Percentiles rank a stretch among this genome's conserved stretches.
These are phyloP conservation scores for Aphrocallistes beatrix DNA, from an alignment of 37 sponge, comb jelly and placozoan genomes.

Conservation along the genomic window DNA sequence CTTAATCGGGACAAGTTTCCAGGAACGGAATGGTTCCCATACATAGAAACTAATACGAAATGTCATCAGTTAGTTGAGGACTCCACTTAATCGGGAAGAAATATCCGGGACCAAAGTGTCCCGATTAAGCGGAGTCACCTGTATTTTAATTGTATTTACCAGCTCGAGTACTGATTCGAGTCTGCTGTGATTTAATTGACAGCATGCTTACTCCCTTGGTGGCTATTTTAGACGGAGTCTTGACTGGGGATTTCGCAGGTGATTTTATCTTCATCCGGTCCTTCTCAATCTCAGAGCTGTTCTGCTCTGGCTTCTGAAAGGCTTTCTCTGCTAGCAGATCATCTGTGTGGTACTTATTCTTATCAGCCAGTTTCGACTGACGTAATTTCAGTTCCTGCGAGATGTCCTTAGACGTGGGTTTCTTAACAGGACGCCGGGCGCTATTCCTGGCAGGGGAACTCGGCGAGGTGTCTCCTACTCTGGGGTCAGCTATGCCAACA, in stretches of 20 bases:
- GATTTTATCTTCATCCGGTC: conserved; percentile 6
- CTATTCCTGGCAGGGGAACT: background rate
- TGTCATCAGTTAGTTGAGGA: no score
- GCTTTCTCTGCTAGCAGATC: background rate
- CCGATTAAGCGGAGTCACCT: no score
- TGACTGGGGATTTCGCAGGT: background rate
- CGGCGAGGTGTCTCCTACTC: background rate
- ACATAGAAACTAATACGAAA: no score
- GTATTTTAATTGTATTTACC: no score
- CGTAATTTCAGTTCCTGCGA: conserved; percentile 8
- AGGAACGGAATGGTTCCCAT: no score
- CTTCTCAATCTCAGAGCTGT: conserved; percentile 19
- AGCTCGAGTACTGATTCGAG: background rate
- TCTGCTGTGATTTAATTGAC: background rate
- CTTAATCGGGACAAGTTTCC: no score
- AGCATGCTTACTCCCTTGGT: background rate
- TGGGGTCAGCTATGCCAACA: no score
- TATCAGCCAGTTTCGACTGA: background rate
- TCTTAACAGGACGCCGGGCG: background rate
- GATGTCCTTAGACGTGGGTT: background rate
- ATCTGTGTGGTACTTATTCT: conserved; percentile 20
- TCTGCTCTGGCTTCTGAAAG: background rate
- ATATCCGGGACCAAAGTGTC: no score
- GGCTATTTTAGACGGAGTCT: background rate
- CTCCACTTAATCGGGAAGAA: no score